Conservation (phyloP, 2,797 vertebrate species). For the Gila robusta region DNA sequence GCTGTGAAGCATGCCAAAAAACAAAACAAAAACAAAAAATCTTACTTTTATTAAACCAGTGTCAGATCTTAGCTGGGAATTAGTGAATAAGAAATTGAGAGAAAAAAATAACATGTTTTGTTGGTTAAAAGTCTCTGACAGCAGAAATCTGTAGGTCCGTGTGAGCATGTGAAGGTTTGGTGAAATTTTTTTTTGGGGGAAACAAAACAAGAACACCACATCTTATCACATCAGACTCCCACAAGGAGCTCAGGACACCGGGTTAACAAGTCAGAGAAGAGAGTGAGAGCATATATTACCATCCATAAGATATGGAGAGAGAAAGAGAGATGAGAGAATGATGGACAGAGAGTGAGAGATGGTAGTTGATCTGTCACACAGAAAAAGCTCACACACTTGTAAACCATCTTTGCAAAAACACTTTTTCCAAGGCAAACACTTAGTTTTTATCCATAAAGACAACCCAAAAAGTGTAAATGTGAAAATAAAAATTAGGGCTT, state of each 20-base stretch:
- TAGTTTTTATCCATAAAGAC: neutral
- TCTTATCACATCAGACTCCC: conserved; percentile 63
- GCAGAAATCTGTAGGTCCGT: conserved; percentile 24
- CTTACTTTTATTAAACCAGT: neutral
- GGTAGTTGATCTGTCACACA: conserved; percentile 73
- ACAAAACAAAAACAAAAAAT: neutral
- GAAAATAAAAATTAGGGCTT: neutral
- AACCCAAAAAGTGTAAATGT: neutral
- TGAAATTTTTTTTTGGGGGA: neutral
- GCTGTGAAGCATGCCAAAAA: conserved; percentile 3
- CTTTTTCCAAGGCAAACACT: conserved; percentile 38
- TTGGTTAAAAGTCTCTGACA: conserved; percentile 33
- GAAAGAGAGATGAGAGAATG: conserved; percentile 1
- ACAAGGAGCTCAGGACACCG: conserved; percentile 61
- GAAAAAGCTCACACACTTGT: conserved; percentile 51
- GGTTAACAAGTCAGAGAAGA: conserved; percentile 19
- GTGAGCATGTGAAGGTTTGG: conserved; percentile 64
- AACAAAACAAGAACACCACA: conserved; percentile 29
- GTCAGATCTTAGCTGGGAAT: neutral
- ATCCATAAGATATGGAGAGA: neutral
- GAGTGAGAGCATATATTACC: conserved; percentile 71
- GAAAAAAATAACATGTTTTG: neutral
- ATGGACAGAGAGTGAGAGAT: neutral
- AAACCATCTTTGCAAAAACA: conserved; percentile 66
- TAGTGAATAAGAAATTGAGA: neutral